These are phyloP conservation scores for Gorilla gorilla DNA, from an alignment of 2,113 vertebrate genomes.

Conservation along the genomic window DNA sequence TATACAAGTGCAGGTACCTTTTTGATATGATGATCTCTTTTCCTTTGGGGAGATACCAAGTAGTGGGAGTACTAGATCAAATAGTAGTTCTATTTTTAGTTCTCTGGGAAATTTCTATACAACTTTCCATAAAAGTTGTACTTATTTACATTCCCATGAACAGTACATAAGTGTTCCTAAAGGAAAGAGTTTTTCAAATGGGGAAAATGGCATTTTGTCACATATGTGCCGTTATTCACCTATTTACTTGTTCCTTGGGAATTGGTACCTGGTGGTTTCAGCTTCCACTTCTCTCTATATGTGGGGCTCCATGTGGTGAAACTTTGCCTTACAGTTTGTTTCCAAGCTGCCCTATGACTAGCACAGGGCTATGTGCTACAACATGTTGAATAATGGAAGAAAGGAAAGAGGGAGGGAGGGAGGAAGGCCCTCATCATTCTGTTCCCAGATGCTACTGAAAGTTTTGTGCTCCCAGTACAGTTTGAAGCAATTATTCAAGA, in stretches of 20 bases:
- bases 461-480: neutral
- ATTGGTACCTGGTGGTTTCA: neutral
- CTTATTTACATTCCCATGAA: no score
- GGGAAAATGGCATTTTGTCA: neutral
- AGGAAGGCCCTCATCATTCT: neutral
- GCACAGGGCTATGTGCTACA: neutral
- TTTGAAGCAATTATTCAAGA: conserved; percentile 22
- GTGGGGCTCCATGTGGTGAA: neutral
- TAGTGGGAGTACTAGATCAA: no score
- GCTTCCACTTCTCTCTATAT: neutral
- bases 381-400: neutral
- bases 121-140: no score
- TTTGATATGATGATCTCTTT: no score
- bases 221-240: neutral
- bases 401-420: neutral
- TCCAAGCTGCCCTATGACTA: neutral
- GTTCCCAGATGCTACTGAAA: neutral
- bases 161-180: neutral
- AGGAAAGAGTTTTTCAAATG: neutral
- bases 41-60: no score
- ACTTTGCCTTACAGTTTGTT: neutral
- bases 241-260: neutral
- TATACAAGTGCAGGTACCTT: no score
- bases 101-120: no score
- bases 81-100: no score